A percentile compares a stretch with the other conserved stretches of the same genome.
These are phyloP conservation scores for Monomorium pharaonis DNA, from an alignment of 1,140 invertebrate genomes.

Conservation along the genomic window DNA sequence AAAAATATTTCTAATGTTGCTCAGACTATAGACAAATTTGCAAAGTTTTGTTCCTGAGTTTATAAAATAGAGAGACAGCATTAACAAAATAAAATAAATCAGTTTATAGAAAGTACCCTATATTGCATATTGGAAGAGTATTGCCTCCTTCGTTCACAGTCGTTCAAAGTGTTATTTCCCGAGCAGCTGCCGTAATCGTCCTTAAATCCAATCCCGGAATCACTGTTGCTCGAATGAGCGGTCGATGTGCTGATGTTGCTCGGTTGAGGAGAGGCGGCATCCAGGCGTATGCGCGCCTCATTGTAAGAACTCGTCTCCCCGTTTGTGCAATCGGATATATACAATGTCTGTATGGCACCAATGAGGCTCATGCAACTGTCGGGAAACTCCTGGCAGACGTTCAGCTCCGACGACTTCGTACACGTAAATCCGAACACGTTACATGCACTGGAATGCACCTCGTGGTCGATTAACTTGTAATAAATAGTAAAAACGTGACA, in stretches of 20 bases:
- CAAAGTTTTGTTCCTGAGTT: too few species aligned
- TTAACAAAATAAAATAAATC: not conserved
- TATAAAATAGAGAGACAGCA: not conserved
- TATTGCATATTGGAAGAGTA: conserved; percentile 73
- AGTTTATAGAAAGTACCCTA: conserved; percentile 71
- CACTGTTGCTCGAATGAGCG: conserved; percentile 96
- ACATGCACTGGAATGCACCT: conserved; percentile 87
- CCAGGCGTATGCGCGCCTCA: conserved; percentile 78
- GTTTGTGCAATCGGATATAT: conserved; percentile 81
- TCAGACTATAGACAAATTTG: too few species aligned
- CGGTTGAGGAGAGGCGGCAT: conserved; percentile 92
- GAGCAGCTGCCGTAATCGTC: conserved; percentile 93
- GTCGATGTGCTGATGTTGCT: conserved; percentile 93
- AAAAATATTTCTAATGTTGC: not conserved
- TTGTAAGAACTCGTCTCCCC: conserved; percentile 77
- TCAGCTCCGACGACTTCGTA: conserved; percentile 82
- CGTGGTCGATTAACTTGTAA: conserved; percentile 92
- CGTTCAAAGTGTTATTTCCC: conserved; percentile 92
- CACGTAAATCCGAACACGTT: conserved; percentile 82
- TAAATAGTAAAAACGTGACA: conserved; percentile 98
- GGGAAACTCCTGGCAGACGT: conserved; percentile 95
- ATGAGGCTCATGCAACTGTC: conserved; percentile 95
- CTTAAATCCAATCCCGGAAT: conserved; percentile 97
- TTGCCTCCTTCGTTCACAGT: conserved; percentile 87
- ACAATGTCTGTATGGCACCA: conserved; percentile 86